Evolutionary conservation across 2,113 vertebrate species (phyloP).

Genomic region (Camarhynchus parvulus): DNA sequence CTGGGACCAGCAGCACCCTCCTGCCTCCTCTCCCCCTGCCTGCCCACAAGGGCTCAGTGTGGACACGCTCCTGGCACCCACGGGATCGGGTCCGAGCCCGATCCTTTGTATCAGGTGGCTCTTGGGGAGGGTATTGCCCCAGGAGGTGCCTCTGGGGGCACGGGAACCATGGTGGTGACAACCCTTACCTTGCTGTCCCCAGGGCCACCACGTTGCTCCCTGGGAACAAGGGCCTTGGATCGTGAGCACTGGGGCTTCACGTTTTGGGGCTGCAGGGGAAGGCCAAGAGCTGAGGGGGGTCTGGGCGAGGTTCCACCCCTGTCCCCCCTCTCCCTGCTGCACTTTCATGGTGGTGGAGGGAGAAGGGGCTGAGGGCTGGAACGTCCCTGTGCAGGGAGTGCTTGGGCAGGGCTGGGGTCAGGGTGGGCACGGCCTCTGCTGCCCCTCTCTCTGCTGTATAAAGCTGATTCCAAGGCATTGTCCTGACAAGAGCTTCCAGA

Average conservation of each 20-base stretch:
- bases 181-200: not conserved
- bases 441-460: not conserved
- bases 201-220: not conserved
- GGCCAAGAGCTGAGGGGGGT: not conserved
- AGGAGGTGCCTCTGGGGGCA: not conserved
- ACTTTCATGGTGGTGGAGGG: constrained; percentile 28
- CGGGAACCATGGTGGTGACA: not conserved
- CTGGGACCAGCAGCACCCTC: not conserved
- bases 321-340: constrained; percentile 50
- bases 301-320: not conserved
- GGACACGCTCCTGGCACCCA: not conserved
- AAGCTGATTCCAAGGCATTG: constrained; percentile 23
- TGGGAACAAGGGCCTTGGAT: not conserved
- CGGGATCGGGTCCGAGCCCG: not conserved
- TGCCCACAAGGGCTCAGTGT: not conserved
- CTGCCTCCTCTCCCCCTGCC: not conserved
- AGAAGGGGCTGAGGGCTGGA: not conserved
- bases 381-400: not conserved
- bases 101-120: rapidly evolving
- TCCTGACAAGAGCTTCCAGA: constrained; percentile 69
- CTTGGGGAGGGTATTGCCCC: not conserved
- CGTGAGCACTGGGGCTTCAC: rapidly evolving
- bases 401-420: not conserved
- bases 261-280: not conserved
- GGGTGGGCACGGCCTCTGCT: not conserved